Base-by-base conservation (phyloP, 2,797 vertebrate genomes). In the Chanos chanos region DNA sequence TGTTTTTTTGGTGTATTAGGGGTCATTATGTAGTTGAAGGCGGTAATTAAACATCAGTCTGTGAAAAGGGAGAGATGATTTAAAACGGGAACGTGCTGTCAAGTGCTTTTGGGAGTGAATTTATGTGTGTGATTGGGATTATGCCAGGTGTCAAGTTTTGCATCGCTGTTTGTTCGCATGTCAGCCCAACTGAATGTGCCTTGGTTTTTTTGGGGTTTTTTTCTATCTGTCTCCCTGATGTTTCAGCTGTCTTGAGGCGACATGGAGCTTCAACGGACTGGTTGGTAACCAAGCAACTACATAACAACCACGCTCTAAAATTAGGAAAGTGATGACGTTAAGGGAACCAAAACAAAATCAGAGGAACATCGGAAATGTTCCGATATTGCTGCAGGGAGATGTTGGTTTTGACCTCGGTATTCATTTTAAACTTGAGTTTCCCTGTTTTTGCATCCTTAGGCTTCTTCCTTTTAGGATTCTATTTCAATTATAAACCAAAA, bases 251-350 rank as follows among this genome's bases (percentile, higher is more conserved):
- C 69, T 72, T 64, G 44, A 47, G 51, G 66, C 70, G 63, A 70
- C 73, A 70, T 51, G 36, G 68, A 72, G 70, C 66, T 72, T 61
- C 62, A 75, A 62, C 59, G 66, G 67, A 66, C 55, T 47, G 54
- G 54, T 72, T 52, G 24, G 73, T 75, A 70, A 72, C 73, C 57
- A 70, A 60, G 73, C 73, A 75, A 75, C 73, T 66, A 70, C 45
- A 51, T 69, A 49, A 66, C 53, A 52, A 58, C 49, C 50, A 64
- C 8, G 30, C 66, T 63, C 73, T 75, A 75, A 75, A 75, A 75
- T 75, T 75, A 72, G 73, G 70, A 64, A 66, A 70, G 39, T 56
- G 40, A 31, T 71, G 73, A 72, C 66, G 63, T 72, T 70, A 70
- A 57, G 51, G 36, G 21, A 53, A 52, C 61, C 57, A 64, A 57